Evolutionary conservation across 2,113 vertebrate species (phyloP), one percentile per base, ranked within the genome.

Genomic region (Brachionichthys hirsutus): DNA sequence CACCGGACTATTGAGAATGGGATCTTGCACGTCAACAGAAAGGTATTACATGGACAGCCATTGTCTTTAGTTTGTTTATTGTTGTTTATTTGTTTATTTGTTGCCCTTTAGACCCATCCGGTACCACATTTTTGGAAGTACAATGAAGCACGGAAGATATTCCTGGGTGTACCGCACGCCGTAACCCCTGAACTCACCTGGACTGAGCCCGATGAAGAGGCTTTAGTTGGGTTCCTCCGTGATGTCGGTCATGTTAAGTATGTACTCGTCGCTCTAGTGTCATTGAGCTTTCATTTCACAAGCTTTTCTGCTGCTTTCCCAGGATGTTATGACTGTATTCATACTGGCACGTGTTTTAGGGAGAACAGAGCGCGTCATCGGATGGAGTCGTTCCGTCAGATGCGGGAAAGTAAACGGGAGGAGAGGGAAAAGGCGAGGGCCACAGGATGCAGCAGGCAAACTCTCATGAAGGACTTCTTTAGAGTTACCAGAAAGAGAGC

Each of bases 1-100:
- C 84, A 94, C 14, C 86, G 72, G 0, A 90, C 66, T 35, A 93
- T 94, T 19, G 93, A 94, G 61, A 62, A 76, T 3, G 79, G 93
- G 51, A 45, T 93, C 59, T 54, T 83, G 34, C 62, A 90, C 12
- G 40, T 91, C 57, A 90, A 90, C 34, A 83, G 60, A 69, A 3
- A 90, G 92, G 93, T 94, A 68, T 15, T 5, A 19, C 2, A 48
- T 38, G 6, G 10, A 52, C 40, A 36, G 18, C 43, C 1, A 15
- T 4, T 24, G 2, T 1, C 48, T 15, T 62, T 22, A 46, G 1
- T 58, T 52, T 18, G n/a, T 44, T 13, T 0, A 1, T 14, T 42
- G 14, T 22, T 35, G 13, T 48, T 2, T 43, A 7, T 50, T 13
- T 30, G 4, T 30, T 30, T 2, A 9, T 40, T 9, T 57, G 10